These are phyloP conservation scores for Anoncus sp. DNA, from an alignment of 2,888 invertebrate genomes.

Conservation along the genomic window DNA sequence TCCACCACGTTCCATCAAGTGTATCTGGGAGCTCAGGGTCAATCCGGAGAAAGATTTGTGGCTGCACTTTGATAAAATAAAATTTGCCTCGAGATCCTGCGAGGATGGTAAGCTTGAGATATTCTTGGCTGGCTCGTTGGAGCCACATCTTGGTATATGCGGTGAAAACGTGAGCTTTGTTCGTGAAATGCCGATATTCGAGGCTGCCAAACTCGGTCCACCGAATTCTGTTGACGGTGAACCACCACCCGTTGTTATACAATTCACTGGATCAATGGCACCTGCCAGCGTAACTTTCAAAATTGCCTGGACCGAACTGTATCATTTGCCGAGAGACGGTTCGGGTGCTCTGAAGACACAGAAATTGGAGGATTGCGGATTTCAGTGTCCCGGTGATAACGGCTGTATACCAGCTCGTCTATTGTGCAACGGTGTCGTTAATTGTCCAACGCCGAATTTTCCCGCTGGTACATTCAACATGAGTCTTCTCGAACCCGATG, in stretches of 20 bases:
- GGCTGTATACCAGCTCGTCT: slow-evolving; percentile 93
- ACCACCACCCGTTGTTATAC: slow-evolving; percentile 87
- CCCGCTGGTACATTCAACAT: slow-evolving; percentile 67
- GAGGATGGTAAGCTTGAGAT: slow-evolving; percentile 95
- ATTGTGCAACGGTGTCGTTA: slow-evolving; percentile 94
- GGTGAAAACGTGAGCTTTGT: slow-evolving; percentile 94
- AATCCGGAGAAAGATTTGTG: slow-evolving; percentile 93
- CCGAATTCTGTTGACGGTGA: slow-evolving; percentile 84
- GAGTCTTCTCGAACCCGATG: slow-evolving; percentile 85
- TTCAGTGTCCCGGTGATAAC: slow-evolving; percentile 93
- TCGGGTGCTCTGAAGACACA: slow-evolving; percentile 93
- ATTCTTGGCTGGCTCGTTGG: slow-evolving; percentile 88
- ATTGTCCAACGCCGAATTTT: slow-evolving; percentile 89
- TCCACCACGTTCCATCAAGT: slow-evolving; percentile 85
- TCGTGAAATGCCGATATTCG: slow-evolving; percentile 91
- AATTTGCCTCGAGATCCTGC: slow-evolving; percentile 93
- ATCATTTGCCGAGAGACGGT: slow-evolving; percentile 92
- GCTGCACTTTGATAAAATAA: slow-evolving; percentile 94
- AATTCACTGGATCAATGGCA: slow-evolving; percentile 90
- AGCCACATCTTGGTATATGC: slow-evolving; percentile 92
- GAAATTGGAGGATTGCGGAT: slow-evolving; percentile 91
- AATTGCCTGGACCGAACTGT: slow-evolving; percentile 95
- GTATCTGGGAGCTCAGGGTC: slow-evolving; percentile 93
- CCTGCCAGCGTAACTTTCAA: slow-evolving; percentile 94
- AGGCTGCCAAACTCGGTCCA: slow-evolving; percentile 89